Percentiles rank a stretch among this genome's conserved stretches.
Conservation (phyloP, 2,113 vertebrate genomes). For the Megaleporinus macrocephalus region DNA sequence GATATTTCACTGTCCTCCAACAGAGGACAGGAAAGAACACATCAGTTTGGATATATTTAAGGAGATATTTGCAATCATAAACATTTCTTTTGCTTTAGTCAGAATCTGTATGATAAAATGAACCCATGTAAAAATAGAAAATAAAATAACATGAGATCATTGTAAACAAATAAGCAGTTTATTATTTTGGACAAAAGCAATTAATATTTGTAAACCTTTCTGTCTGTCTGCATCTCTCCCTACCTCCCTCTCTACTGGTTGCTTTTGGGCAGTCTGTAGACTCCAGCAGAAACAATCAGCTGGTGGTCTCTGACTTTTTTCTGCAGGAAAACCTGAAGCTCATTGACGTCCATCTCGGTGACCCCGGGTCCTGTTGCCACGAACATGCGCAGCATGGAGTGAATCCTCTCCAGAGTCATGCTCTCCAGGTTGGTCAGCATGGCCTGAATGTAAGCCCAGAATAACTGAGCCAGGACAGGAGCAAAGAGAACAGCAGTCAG, state of each 20-base stretch:
- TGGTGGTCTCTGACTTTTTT: slow-evolving; percentile 95
- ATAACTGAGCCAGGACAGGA: slow-evolving; percentile 77
- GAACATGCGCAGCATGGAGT: slow-evolving; percentile 98
- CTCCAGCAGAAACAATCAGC: slow-evolving; percentile 83
- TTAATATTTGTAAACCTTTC: neutral
- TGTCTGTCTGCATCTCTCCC: neutral
- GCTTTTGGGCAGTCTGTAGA: slow-evolving; percentile 94
- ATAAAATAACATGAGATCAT: neutral
- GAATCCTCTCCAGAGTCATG: slow-evolving; percentile 94
- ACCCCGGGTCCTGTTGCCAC: slow-evolving; percentile 91
- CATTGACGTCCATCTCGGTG: slow-evolving; percentile 91
- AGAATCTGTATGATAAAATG: too few relatives aligned
- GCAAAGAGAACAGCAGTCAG: neutral
- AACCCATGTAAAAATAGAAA: too few relatives aligned
- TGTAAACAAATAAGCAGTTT: slow-evolving; percentile 18
- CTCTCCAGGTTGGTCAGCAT: slow-evolving; percentile 99
- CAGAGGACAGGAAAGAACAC: neutral
- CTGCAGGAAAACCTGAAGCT: slow-evolving; percentile 93
- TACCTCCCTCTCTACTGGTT: slow-evolving; percentile 59
- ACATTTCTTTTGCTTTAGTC: too few relatives aligned
- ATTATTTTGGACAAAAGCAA: slow-evolving; percentile 29
- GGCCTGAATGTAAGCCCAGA: slow-evolving; percentile 98
- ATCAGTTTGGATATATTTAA: neutral
- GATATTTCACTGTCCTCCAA: neutral
- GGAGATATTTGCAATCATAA: too few relatives aligned